Evolutionary conservation across 1,140 invertebrate species (phyloP).

Genomic region (Bombus breviceps): DNA sequence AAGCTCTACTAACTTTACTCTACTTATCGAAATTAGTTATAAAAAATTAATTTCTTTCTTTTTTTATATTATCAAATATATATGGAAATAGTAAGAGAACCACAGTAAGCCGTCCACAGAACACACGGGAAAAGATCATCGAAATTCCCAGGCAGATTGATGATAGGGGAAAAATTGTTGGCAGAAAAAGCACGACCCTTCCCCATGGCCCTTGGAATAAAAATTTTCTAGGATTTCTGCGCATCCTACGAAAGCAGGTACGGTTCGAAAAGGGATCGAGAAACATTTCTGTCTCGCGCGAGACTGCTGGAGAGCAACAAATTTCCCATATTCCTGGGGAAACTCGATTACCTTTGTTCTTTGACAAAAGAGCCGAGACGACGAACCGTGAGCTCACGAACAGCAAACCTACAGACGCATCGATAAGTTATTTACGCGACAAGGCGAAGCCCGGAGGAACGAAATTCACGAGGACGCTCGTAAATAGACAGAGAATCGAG

Average conservation of each 20-base stretch:
- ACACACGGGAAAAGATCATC: background rate
- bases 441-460: background rate
- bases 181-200: conserved; percentile 13
- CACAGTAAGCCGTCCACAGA: background rate
- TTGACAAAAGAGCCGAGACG: background rate
- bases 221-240: conserved; percentile 36
- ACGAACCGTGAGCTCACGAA: background rate
- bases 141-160: conserved; percentile 22
- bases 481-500: background rate
- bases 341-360: conserved; percentile 23
- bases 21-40: background rate
- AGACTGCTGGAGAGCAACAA: background rate
- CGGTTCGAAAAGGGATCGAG: background rate
- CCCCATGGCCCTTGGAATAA: background rate
- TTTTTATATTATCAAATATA: too few species aligned
- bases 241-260: background rate
- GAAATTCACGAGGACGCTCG: background rate
- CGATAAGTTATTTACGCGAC: background rate
- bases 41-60: background rate
- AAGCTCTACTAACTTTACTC: too few species aligned
- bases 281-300: conserved; percentile 34
- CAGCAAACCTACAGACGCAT: background rate
- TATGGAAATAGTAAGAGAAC: conserved; percentile 7
- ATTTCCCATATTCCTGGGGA: conserved; percentile 33
- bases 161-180: background rate